Evolutionary conservation across 2,113 vertebrate genomes (phyloP).

Genomic region (Lanius ludovicianus): DNA sequence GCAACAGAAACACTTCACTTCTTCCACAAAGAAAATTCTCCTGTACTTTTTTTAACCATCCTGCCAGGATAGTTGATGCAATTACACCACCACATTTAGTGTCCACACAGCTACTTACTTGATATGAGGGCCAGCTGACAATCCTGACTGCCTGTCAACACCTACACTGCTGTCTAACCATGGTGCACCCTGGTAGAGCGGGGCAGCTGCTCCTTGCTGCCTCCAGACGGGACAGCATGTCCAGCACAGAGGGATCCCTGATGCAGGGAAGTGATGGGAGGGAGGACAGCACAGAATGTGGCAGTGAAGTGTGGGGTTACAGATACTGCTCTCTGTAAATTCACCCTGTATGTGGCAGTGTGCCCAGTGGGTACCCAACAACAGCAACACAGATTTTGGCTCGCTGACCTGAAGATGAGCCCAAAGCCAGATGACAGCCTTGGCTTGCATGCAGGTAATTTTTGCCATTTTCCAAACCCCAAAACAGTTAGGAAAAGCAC

Average conservation of each 20-base stretch:
- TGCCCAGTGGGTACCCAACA: neutral
- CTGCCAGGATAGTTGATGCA: neutral
- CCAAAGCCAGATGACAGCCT: neutral
- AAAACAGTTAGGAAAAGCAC: neutral
- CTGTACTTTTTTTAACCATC: neutral
- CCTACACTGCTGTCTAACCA: neutral
- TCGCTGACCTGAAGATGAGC: neutral
- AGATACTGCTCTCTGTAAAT: neutral
- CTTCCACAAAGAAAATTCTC: neutral
- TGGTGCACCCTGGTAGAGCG: neutral
- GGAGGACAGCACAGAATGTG: neutral
- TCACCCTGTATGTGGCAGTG: neutral
- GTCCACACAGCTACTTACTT: neutral
- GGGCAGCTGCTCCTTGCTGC: neutral
- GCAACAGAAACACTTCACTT: neutral
- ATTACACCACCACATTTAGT: neutral
- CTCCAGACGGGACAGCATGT: neutral
- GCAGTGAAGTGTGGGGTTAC: neutral
- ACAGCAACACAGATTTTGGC: neutral
- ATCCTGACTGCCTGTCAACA: neutral
- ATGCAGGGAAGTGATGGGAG: neutral
- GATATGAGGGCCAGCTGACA: neutral
- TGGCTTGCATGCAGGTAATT: neutral
- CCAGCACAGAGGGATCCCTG: fast-evolving
- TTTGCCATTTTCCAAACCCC: neutral